phyloP scores from a whole-genome alignment of 2,888 invertebrate genomes.

The Aelia acuminata region DNA sequence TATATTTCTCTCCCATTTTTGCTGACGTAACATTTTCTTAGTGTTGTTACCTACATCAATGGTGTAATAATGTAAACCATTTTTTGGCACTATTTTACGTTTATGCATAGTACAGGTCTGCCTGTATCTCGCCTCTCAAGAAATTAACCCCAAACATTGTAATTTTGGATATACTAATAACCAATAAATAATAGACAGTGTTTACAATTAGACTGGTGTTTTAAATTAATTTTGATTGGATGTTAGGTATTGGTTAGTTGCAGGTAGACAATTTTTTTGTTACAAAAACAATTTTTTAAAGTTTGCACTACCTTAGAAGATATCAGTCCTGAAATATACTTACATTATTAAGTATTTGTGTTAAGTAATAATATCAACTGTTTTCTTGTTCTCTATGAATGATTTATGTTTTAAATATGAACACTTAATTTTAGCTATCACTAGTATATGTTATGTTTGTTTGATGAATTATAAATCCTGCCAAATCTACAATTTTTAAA shows the following conservation, averaged over 20 bases:
- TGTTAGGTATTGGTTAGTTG: neutral
- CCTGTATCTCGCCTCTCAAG: neutral
- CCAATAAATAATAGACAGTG: no score
- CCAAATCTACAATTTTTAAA: neutral
- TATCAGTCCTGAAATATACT: neutral
- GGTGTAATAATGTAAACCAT: neutral
- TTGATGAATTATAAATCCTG: neutral
- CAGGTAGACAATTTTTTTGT: no score
- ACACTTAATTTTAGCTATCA: slow-evolving; percentile 25
- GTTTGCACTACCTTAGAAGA: neutral
- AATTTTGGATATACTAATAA: neutral
- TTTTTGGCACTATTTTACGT: neutral
- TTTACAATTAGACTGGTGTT: no score
- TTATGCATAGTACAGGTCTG: neutral
- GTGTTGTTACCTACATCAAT: neutral
- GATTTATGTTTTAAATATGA: neutral
- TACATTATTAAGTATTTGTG: neutral
- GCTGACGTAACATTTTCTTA: neutral
- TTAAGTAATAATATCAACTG: neutral
- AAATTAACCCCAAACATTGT: neutral
- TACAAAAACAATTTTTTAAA: no score
- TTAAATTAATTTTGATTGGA: no score
- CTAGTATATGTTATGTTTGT: neutral
- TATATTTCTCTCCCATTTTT: neutral
- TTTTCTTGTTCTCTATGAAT: neutral